Base-by-base conservation (phyloP, 2,113 vertebrate species). In the Columba janthina region DNA sequence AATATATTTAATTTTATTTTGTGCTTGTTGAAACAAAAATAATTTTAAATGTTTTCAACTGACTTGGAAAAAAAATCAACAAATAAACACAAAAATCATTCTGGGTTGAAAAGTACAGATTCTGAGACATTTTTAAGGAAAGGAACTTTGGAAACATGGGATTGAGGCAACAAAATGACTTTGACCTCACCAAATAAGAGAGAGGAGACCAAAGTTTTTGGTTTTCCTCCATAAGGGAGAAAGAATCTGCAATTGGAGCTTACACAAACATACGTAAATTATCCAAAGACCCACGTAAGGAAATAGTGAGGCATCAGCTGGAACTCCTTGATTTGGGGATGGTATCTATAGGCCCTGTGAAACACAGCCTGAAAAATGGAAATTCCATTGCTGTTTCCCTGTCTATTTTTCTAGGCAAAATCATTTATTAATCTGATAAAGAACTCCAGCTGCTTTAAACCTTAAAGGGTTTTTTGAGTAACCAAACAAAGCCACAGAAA, bases 391-490 rank as follows among this genome's bases (percentile, higher is more conserved):
- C 29, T 76, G 15, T 42, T 42, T 71, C 71, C 16, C 19, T 44
- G 4, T 29, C 53, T 53, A 19, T 5, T 62, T 87, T 84, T 46
- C 29, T 31, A 57, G 16, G 11, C 34, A 44, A 87, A 89, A 66
- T 57, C 1, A 29, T 40, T 40, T 57, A 53, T 34, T 13, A 66
- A 75, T 13, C 4, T 40, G 11, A 44, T 36, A 22, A 66, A 71
- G 9, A 69, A 5, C 8, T 80, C 4, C 73, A 90, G 15, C 10
- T 75, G 21, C 28, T 88, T 69, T 44, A 69, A 85, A 64, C 9
- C 8, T 29, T 72, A 13, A 3, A 2, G 5, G 2, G 0, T 19
- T 58, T 69, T 74, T 53, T 54, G 7, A 72, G n/a, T 38, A 87
- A 80, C 2, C 10, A 69, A 77, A 86, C 10, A 69, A 77, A 86